phyloP scores from a whole-genome alignment of 2,888 invertebrate genomes.

The Bimastos eiseni region DNA sequence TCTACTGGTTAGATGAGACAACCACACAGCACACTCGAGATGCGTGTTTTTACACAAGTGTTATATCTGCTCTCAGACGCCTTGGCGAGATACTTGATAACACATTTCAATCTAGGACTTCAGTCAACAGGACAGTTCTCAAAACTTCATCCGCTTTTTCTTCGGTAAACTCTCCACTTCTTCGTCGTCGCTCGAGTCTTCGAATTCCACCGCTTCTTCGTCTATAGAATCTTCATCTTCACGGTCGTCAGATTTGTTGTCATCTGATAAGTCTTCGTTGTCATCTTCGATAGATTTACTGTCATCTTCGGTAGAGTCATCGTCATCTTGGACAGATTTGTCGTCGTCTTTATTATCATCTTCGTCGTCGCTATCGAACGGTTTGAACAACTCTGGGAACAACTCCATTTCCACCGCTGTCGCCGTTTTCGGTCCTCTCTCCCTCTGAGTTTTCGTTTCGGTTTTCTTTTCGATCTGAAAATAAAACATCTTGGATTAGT shows the following conservation, averaged over 20 bases:
- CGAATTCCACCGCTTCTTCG: constrained; percentile 24
- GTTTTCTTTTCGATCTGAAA: constrained; percentile 16
- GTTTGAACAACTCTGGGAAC: constrained; percentile 1
- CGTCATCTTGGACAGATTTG: background rate
- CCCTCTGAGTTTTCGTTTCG: background rate
- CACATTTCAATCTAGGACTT: background rate
- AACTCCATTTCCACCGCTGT: constrained; percentile 48
- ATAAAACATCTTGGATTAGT: background rate
- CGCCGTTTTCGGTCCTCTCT: background rate
- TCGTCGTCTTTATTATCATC: constrained; percentile 16
- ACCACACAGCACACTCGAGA: too few species aligned
- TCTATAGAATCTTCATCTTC: constrained; percentile 34
- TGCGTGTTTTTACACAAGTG: background rate
- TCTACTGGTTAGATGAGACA: too few species aligned
- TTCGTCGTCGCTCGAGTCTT: background rate
- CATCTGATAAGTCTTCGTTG: constrained; percentile 10
- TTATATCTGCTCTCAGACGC: background rate
- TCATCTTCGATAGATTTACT: constrained; percentile 27
- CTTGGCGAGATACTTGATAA: background rate
- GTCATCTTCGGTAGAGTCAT: constrained; percentile 1
- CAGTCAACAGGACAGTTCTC: background rate
- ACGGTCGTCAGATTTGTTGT: constrained; percentile 26
- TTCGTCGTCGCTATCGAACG: constrained; percentile 32
- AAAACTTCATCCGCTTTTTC: constrained; percentile 3
- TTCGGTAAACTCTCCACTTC: background rate